A percentile compares a stretch with the other conserved stretches of the same genome.
Evolutionary conservation across 2,797 vertebrate genomes (phyloP).

Genomic region (Micromesistius poutassou): DNA sequence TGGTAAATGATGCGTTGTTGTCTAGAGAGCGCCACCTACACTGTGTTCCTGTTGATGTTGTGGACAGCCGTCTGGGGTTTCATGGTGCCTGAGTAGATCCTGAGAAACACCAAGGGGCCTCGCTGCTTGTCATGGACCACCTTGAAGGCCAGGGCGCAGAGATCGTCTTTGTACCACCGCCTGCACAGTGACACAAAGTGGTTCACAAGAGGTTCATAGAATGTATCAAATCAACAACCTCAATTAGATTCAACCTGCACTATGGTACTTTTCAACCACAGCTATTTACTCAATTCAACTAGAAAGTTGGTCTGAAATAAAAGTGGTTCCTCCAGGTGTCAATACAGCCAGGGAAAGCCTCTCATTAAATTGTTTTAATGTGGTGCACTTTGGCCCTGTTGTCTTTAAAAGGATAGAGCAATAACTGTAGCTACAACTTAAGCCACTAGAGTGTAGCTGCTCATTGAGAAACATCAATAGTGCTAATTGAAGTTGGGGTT

Average conservation of each 20-base stretch:
- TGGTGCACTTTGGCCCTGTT: not conserved
- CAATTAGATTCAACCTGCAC: not conserved
- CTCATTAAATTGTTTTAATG: not conserved
- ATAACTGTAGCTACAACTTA: not conserved
- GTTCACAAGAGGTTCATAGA: not conserved
- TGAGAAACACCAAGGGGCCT: constrained; percentile 90
- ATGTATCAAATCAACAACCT: not conserved
- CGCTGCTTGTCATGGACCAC: constrained; percentile 94
- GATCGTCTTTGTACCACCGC: constrained; percentile 87
- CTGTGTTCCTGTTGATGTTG: constrained; percentile 90
- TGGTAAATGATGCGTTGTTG: not conserved
- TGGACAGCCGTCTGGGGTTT: constrained; percentile 86
- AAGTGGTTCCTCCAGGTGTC: not conserved
- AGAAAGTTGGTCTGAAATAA: not conserved
- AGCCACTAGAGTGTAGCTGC: not conserved
- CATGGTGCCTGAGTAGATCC: constrained; percentile 90
- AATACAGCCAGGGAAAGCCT: not conserved
- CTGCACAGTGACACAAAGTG: constrained; percentile 59
- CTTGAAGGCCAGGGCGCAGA: constrained; percentile 95
- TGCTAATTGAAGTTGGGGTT: not conserved
- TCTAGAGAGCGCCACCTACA: constrained; percentile 66
- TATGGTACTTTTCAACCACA: not conserved
- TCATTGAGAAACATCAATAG: not conserved
- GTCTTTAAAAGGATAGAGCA: not conserved
- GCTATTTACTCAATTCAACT: not conserved